Evolutionary conservation across 2,797 vertebrate genomes (phyloP).

Genomic region (Acanthis flammea): DNA sequence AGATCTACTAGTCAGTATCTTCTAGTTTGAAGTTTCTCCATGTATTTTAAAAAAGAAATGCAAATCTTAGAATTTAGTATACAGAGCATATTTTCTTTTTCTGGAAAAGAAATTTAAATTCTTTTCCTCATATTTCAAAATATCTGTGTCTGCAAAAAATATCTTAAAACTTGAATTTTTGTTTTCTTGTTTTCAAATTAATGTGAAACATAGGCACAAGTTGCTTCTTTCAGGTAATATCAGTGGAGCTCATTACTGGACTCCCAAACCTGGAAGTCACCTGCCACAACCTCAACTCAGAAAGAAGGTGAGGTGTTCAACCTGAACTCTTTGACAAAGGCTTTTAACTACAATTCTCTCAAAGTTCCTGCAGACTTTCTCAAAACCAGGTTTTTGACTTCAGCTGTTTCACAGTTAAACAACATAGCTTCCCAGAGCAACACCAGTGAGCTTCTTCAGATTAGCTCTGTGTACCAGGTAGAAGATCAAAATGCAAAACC

Average conservation of each 20-base stretch:
- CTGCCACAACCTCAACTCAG: neutral
- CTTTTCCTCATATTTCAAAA: neutral
- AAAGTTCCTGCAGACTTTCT: neutral
- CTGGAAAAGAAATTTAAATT: neutral
- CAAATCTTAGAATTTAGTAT: neutral
- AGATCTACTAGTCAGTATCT: neutral
- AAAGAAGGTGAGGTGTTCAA: neutral
- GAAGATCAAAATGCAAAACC: conserved; percentile 14
- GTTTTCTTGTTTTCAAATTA: neutral
- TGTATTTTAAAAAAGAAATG: neutral
- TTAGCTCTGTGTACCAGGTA: neutral
- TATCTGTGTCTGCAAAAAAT: neutral
- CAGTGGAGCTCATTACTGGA: neutral
- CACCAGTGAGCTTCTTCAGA: neutral
- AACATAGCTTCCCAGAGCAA: neutral
- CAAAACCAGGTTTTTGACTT: neutral
- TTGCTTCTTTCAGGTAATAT: neutral
- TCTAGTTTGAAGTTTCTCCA: neutral
- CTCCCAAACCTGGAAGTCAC: neutral
- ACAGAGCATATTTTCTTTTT: neutral
- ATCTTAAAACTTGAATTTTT: neutral
- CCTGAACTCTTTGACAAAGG: neutral
- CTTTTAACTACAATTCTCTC: neutral
- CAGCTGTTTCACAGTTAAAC: neutral
- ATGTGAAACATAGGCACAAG: neutral